Percentiles rank a stretch among this genome's conserved stretches.
Conservation (phyloP, 2,888 invertebrate genomes). For the Apoderus coryli region DNA sequence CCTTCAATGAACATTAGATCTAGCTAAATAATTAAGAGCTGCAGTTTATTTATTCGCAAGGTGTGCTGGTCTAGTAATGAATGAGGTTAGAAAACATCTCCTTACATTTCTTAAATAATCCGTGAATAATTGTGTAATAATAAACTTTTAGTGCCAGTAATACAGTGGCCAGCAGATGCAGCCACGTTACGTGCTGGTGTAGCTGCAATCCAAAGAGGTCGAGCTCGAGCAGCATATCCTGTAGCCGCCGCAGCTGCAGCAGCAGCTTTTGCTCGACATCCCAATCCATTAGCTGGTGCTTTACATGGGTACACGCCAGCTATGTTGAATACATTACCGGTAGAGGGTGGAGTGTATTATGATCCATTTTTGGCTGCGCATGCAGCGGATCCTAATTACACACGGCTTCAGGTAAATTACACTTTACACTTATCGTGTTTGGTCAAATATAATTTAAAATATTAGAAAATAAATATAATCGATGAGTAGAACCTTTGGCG, state of each 20-base stretch:
- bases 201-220: slow-evolving; percentile 68
- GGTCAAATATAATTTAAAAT: too few relatives aligned
- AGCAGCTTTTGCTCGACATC: slow-evolving; percentile 51
- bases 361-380: slow-evolving; percentile 88
- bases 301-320: slow-evolving; percentile 75
- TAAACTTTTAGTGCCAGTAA: slow-evolving; percentile 65
- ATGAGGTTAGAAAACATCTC: too few relatives aligned
- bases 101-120: too few relatives aligned
- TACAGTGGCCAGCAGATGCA: slow-evolving; percentile 69
- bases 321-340: slow-evolving; percentile 30
- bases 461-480: too few relatives aligned
- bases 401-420: slow-evolving; percentile 79
- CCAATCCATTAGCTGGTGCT: slow-evolving; percentile 48
- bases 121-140: too few relatives aligned
- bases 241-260: slow-evolving; percentile 63
- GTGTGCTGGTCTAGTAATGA: too few relatives aligned
- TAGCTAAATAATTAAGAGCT: too few relatives aligned
- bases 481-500: too few relatives aligned
- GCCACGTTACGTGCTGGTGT: slow-evolving; percentile 59
- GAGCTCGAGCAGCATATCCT: slow-evolving; percentile 48
- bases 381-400: slow-evolving; percentile 74
- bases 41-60: too few relatives aligned
- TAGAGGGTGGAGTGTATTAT: slow-evolving; percentile 75
- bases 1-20: too few relatives aligned
- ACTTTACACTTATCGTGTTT: too few relatives aligned